A percentile compares a stretch with the other conserved stretches of the same genome.
Evolutionary conservation across 2,113 vertebrate genomes (phyloP).

Genomic region (Equus quagga): DNA sequence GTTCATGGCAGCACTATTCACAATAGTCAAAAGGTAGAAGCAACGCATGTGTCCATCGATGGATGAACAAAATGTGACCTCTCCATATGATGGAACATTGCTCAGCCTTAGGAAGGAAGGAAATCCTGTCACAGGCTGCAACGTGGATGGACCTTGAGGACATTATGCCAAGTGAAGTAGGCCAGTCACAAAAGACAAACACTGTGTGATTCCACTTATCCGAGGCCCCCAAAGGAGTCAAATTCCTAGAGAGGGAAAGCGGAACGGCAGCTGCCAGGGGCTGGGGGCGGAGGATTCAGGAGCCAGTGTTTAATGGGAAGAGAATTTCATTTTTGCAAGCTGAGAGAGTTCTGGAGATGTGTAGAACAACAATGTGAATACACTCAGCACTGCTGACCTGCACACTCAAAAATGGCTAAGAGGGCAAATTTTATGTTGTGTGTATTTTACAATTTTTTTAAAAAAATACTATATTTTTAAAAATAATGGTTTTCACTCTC

Average conservation of each 20-base stretch:
- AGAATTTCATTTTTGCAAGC: background rate
- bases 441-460: background rate
- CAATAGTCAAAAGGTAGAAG: background rate
- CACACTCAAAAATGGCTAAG: background rate
- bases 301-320: background rate
- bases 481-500: background rate
- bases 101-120: background rate
- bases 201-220: rapidly evolving
- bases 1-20: background rate
- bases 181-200: background rate
- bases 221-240: background rate
- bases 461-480: background rate
- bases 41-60: rapidly evolving
- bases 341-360: background rate
- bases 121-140: background rate
- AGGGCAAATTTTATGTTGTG: background rate
- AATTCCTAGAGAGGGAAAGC: background rate
- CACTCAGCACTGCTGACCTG: background rate
- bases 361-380: background rate
- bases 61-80: background rate
- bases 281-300: rapidly evolving
- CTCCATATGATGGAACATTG: background rate
- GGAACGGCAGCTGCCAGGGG: background rate
- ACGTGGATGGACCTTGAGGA: background rate
- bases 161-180: background rate